These are phyloP conservation scores for Bugulina stolonifera DNA, from an alignment of 2,888 invertebrate species.

Conservation along the genomic window DNA sequence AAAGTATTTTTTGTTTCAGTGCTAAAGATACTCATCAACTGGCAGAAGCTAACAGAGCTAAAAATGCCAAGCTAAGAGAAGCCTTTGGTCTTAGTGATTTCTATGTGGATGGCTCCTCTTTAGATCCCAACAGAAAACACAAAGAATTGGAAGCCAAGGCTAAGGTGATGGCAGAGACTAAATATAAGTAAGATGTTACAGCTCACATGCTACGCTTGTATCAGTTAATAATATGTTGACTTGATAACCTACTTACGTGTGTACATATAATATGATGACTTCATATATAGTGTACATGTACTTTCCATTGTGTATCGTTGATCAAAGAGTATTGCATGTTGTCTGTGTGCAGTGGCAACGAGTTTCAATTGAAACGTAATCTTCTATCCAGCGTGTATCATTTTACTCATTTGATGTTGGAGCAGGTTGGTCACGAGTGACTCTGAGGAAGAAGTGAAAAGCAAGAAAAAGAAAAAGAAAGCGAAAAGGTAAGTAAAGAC, in stretches of 20 bases:
- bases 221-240: background rate
- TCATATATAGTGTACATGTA: too few relatives aligned
- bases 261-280: background rate
- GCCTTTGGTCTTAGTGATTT: constrained; percentile 90
- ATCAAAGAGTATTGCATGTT: too few relatives aligned
- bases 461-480: constrained; percentile 19
- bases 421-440: constrained; percentile 7
- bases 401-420: too few relatives aligned
- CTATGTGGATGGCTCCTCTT: constrained; percentile 87
- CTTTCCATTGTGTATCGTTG: too few relatives aligned
- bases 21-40: constrained; percentile 92
- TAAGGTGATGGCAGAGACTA: constrained; percentile 56
- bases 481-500: background rate
- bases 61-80: constrained; percentile 83
- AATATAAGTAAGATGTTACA: constrained; percentile 61
- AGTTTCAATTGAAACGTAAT: too few relatives aligned
- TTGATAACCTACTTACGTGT: background rate
- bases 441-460: background rate
- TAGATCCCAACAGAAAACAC: constrained; percentile 72
- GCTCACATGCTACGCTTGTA: too few relatives aligned
- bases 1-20: too few relatives aligned
- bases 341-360: too few relatives aligned
- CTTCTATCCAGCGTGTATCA: too few relatives aligned
- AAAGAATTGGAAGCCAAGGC: constrained; percentile 51
- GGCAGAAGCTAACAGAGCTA: constrained; percentile 90